These are phyloP conservation scores for Empidonax alnorum DNA, from an alignment of 2,113 vertebrate species.

Conservation along the genomic window DNA sequence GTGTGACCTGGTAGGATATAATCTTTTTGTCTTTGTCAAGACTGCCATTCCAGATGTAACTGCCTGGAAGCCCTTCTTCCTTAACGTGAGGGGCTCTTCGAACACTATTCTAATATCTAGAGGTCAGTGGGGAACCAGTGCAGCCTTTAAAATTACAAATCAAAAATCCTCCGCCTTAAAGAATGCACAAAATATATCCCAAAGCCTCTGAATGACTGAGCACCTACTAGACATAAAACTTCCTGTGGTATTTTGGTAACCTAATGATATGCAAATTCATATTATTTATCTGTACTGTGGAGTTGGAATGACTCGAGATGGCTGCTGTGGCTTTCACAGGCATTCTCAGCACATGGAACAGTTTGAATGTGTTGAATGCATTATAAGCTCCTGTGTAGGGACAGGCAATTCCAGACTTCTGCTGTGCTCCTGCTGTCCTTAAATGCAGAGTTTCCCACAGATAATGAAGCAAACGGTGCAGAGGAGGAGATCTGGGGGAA, in stretches of 20 bases:
- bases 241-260: neutral
- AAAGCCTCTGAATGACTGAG: neutral
- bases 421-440: slow-evolving; percentile 5
- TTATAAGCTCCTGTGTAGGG: neutral
- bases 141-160: slow-evolving; percentile 9
- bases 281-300: neutral
- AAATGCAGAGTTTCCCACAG: neutral
- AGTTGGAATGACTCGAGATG: neutral
- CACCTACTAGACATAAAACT: neutral
- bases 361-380: neutral
- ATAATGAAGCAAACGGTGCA: neutral
- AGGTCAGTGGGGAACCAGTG: neutral
- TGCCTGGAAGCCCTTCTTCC: neutral
- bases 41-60: neutral
- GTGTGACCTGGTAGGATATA: neutral
- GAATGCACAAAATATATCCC: slow-evolving; percentile 22
- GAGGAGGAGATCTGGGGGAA: slow-evolving; percentile 28
- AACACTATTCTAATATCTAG: neutral
- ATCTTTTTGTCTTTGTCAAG: neutral
- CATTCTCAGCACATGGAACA: neutral
- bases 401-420: neutral
- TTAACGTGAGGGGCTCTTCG: neutral
- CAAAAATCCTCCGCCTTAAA: slow-evolving; percentile 24
- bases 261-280: neutral
- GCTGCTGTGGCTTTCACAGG: slow-evolving; percentile 26